These are phyloP conservation scores for Sebastes matsubarae DNA, from an alignment of 2,797 vertebrate species.

Conservation along the genomic window DNA sequence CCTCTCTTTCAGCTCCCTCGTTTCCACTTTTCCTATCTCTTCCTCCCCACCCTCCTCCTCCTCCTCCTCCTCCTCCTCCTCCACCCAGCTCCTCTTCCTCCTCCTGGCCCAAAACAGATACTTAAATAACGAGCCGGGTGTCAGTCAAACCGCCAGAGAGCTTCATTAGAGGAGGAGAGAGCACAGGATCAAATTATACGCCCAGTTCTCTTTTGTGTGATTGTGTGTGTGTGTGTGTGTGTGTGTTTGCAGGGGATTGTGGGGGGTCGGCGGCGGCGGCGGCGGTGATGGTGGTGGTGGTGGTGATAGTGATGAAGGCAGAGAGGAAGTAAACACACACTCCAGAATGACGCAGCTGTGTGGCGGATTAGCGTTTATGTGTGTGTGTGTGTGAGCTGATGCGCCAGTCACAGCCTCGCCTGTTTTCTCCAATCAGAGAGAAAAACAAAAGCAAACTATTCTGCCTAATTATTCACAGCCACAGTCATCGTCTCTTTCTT, in stretches of 20 bases:
- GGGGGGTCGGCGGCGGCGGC: conserved; percentile 21
- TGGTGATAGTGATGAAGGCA: conserved; percentile 20
- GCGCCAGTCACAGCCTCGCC: conserved; percentile 53
- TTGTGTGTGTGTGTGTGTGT: conserved; percentile 15
- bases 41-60: not conserved
- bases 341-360: conserved; percentile 65
- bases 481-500: conserved; percentile 22
- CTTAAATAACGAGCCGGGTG: conserved; percentile 74
- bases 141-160: conserved; percentile 78
- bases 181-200: conserved; percentile 78
- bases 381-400: conserved; percentile 14
- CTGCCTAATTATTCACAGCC: conserved; percentile 70
- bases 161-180: conserved; percentile 78
- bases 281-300: not conserved
- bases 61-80: not conserved
- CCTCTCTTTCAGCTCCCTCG: conserved; percentile 24
- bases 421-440: conserved; percentile 67
- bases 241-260: conserved; percentile 47
- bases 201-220: conserved; percentile 55
- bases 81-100: conserved; percentile 28
- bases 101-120: conserved; percentile 58
- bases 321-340: conserved; percentile 60
- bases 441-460: conserved; percentile 71
- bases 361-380: conserved; percentile 52
- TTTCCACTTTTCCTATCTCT: conserved; percentile 30